Evolutionary conservation across 2,888 invertebrate species (phyloP).

Genomic region (Agrotis clavis): DNA sequence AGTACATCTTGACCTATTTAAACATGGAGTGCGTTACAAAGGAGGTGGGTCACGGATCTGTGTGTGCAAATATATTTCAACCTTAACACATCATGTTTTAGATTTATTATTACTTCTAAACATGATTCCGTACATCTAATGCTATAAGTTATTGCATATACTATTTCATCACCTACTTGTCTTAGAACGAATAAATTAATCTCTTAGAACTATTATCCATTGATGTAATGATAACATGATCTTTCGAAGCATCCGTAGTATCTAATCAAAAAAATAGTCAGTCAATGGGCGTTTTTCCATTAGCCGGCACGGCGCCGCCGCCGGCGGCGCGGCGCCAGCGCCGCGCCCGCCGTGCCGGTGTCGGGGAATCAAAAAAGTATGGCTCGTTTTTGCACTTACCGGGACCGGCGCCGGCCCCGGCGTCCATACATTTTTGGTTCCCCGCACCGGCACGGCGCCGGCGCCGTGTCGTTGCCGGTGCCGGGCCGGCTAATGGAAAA

Average conservation of each 20-base stretch:
- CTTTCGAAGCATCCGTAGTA: neutral
- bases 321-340: too few relatives aligned
- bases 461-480: too few relatives aligned
- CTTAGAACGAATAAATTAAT: constrained; percentile 24
- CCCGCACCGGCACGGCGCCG: too few relatives aligned
- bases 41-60: neutral
- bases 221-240: constrained; percentile 36
- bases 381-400: too few relatives aligned
- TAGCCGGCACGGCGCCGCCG: too few relatives aligned
- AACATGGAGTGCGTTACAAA: neutral
- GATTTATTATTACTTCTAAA: constrained; percentile 25
- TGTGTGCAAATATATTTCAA: neutral
- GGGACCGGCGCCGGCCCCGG: too few relatives aligned
- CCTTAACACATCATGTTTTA: constrained; percentile 26
- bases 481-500: too few relatives aligned
- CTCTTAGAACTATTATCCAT: constrained; percentile 1
- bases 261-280: neutral
- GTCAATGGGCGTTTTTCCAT: too few relatives aligned
- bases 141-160: constrained; percentile 42
- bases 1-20: constrained; percentile 5
- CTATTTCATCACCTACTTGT: constrained; percentile 20
- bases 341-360: too few relatives aligned
- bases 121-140: constrained; percentile 46
- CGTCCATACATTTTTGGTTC: too few relatives aligned
- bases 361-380: too few relatives aligned